Evolutionary conservation across 2,888 invertebrate genomes (phyloP), one percentile per base, ranked within the genome.

Genomic region (Herminia tarsipennalis): DNA sequence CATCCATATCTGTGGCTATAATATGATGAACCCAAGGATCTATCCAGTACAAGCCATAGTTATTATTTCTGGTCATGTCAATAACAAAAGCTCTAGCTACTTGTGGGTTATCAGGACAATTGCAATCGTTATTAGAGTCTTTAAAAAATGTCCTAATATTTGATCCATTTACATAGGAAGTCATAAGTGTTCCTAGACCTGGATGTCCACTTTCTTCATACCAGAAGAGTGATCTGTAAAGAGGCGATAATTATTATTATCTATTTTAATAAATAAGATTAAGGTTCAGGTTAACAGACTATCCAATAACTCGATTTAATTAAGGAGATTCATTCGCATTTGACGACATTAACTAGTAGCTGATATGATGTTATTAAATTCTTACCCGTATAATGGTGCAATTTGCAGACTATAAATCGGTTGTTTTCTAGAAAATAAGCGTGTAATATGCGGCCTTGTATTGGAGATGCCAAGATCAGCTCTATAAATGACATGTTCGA

Each of bases 311-410:
- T n/a, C n/a, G n/a, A n/a, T n/a, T n/a, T n/a, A n/a, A n/a, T n/a
- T n/a, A n/a, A n/a, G n/a, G n/a, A n/a, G n/a, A n/a, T n/a, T n/a
- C n/a, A n/a, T n/a, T n/a, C n/a, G n/a, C n/a, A n/a, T n/a, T n/a
- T n/a, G n/a, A n/a, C n/a, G n/a, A n/a, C n/a, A n/a, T n/a, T n/a
- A n/a, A n/a, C n/a, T n/a, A n/a, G n/a, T n/a, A n/a, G n/a, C n/a
- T n/a, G n/a, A n/a, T n/a, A n/a, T n/a, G n/a, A 25, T 28, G 6
- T 16, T 2, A 5, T 9, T 4, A 18, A 18, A 16, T 4, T 18
- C 73, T 83, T 83, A 95, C 95, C 93, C 93, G n/a, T 94, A 92
- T 57, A 95, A 93, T 0, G 98, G 97, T 42, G 96, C 93, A 1
- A 96, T 92, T 72, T 96, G 94, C 16, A 98, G 82, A 73, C 94